Conservation (phyloP, 1,140 invertebrate genomes). For the Philaenus spumarius region DNA sequence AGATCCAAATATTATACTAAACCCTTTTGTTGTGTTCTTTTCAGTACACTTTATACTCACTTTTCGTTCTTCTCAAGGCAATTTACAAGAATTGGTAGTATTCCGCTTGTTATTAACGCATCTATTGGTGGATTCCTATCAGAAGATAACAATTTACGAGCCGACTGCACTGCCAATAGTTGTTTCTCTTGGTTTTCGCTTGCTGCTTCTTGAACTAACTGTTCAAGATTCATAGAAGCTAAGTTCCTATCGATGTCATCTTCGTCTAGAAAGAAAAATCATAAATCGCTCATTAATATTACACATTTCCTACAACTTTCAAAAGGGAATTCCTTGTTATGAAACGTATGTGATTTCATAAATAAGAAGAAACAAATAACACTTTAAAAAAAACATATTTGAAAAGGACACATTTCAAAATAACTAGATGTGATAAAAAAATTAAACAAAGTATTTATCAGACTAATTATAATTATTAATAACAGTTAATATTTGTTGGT, state of each 20-base stretch:
- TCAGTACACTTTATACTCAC: conserved; percentile 49
- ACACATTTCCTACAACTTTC: too few relatives aligned
- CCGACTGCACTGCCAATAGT: conserved; percentile 75
- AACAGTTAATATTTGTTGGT: too few relatives aligned
- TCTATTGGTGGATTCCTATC: conserved; percentile 99
- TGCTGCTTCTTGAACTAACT: conserved; percentile 66
- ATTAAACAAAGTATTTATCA: too few relatives aligned
- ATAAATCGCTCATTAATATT: neutral
- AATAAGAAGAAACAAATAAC: too few relatives aligned
- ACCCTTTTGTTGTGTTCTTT: too few relatives aligned
- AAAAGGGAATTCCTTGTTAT: too few relatives aligned
- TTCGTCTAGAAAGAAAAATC: conserved; percentile 48
- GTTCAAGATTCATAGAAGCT: conserved; percentile 53
- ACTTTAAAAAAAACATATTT: too few relatives aligned
- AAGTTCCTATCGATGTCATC: conserved; percentile 64
- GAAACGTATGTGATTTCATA: too few relatives aligned
- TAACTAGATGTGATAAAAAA: too few relatives aligned
- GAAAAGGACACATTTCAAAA: too few relatives aligned
- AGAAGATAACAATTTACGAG: conserved; percentile 90
- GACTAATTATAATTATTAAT: too few relatives aligned
- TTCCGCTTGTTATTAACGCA: conserved; percentile 85
- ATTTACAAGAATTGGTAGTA: conserved; percentile 87
- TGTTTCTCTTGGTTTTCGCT: conserved; percentile 64
- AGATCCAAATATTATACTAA: too few relatives aligned
- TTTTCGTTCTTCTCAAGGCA: conserved; percentile 79